phyloP scores from a whole-genome alignment of 2,113 vertebrate species.

The Microcebus ravelobensis region DNA sequence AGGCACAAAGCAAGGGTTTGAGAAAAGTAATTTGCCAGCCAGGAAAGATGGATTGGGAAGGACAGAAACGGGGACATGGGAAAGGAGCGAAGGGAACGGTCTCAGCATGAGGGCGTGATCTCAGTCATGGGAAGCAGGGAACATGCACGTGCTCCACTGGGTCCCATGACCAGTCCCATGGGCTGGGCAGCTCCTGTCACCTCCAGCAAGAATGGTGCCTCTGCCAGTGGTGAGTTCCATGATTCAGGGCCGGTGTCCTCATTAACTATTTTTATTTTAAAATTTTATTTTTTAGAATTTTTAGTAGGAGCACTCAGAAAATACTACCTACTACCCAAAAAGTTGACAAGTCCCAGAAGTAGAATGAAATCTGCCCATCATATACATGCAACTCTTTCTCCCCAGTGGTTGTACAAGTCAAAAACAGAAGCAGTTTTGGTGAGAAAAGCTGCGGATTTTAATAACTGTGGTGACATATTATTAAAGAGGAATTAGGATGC shows the following conservation, averaged over 20 bases:
- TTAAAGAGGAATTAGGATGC: background rate
- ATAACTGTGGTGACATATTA: background rate
- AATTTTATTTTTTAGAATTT: background rate
- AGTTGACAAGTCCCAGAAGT: background rate
- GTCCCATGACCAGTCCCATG: too few species aligned
- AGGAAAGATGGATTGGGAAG: background rate
- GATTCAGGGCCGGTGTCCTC: fast-evolving
- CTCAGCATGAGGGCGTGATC: background rate
- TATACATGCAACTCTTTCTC: background rate
- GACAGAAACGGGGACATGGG: background rate
- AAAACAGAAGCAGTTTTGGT: background rate
- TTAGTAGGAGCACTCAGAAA: background rate
- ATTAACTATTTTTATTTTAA: background rate
- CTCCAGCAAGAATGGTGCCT: background rate
- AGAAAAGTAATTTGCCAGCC: background rate
- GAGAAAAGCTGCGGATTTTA: background rate
- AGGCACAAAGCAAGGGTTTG: background rate
- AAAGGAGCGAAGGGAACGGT: background rate
- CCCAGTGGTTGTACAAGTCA: background rate
- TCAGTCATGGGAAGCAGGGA: background rate
- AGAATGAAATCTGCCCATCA: background rate
- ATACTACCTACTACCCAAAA: background rate
- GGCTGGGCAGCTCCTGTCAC: background rate
- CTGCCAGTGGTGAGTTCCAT: background rate
- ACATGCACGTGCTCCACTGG: fast-evolving